Evolutionary conservation across 2,797 vertebrate species (phyloP).

Genomic region (Characodon lateralis): DNA sequence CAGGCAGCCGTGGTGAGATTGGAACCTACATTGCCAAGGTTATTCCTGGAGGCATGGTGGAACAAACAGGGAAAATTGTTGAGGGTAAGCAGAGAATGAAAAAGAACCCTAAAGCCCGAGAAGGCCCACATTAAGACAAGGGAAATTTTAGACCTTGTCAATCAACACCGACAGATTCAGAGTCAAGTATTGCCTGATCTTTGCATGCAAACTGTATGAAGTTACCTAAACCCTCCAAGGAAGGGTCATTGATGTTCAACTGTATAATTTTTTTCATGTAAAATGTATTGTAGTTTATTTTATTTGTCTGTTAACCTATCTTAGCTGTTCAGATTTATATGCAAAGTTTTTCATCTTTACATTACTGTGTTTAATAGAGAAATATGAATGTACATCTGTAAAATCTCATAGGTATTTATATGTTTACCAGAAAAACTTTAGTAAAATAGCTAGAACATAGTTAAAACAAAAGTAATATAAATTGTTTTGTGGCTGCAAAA

Average conservation of each 20-base stretch:
- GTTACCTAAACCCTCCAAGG: neutral
- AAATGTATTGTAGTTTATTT: slow-evolving; percentile 1
- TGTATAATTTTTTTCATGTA: neutral
- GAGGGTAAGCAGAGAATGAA: slow-evolving; percentile 86
- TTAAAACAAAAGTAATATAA: neutral
- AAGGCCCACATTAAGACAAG: neutral
- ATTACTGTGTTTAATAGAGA: neutral
- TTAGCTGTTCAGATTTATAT: neutral
- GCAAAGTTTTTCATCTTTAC: too few species aligned
- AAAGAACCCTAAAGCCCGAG: slow-evolving; percentile 3
- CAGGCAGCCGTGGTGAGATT: slow-evolving; percentile 89
- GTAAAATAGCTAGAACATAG: neutral
- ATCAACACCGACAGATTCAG: neutral
- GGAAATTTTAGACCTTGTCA: neutral
- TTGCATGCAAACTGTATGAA: neutral
- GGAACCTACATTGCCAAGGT: slow-evolving; percentile 97
- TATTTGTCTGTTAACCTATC: neutral
- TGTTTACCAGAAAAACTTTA: neutral
- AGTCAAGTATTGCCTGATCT: neutral
- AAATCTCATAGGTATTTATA: neutral
- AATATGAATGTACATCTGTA: neutral
- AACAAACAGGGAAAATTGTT: slow-evolving; percentile 89
- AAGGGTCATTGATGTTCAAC: neutral
- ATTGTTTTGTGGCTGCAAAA: too few species aligned
- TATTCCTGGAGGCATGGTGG: slow-evolving; percentile 90